Percentiles rank a stretch among this genome's conserved stretches.
Evolutionary conservation across 1,140 invertebrate species (phyloP).

Genomic region (Aphaenogaster rudis): DNA sequence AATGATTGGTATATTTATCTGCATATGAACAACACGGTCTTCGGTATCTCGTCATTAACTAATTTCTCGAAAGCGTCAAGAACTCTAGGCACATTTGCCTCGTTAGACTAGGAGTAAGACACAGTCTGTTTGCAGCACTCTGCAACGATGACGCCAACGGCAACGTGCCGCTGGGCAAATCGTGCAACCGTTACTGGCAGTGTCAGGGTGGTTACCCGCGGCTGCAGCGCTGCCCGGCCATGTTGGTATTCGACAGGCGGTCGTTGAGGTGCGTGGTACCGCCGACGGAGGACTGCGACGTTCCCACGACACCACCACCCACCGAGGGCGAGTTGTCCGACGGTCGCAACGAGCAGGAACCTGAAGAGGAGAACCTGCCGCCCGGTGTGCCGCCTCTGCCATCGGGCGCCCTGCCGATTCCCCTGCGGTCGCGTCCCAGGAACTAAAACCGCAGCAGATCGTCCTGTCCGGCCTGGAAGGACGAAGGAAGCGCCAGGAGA

Average conservation of each 20-base stretch:
- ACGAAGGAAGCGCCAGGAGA: constrained; percentile 36
- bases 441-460: constrained; percentile 75
- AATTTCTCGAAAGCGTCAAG: neutral
- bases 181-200: constrained; percentile 97
- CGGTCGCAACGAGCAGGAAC: constrained; percentile 84
- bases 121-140: constrained; percentile 89
- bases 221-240: constrained; percentile 95
- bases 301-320: constrained; percentile 91
- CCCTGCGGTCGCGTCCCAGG: constrained; percentile 79
- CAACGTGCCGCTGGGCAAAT: constrained; percentile 93
- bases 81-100: neutral
- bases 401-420: constrained; percentile 82
- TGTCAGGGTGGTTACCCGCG: constrained; percentile 97
- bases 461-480: constrained; percentile 10
- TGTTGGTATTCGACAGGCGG: constrained; percentile 95
- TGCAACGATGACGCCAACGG: constrained; percentile 96
- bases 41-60: neutral
- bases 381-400: constrained; percentile 83
- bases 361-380: constrained; percentile 85
- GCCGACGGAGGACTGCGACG: constrained; percentile 95
- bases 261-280: constrained; percentile 95
- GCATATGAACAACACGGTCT: neutral
- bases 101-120: constrained; percentile 3
- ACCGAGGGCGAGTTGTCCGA: constrained; percentile 82
- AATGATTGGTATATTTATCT: neutral